phyloP scores from a whole-genome alignment of 2,888 invertebrate species.

The Erebia aethiops region DNA sequence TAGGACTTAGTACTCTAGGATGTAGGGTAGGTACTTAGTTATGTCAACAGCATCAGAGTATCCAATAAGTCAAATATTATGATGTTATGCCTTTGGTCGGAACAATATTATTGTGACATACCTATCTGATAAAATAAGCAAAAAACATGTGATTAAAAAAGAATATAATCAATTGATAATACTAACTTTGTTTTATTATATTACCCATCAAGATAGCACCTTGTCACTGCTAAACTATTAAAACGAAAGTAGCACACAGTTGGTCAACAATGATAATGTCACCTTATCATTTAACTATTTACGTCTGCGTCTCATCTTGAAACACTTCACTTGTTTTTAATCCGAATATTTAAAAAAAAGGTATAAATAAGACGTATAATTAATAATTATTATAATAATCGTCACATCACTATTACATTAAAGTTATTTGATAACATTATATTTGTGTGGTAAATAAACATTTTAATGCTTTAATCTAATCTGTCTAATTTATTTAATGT shows the following conservation, averaged over 20 bases:
- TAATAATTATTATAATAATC: neutral
- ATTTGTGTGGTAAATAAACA: too few species aligned
- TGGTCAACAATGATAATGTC: slow-evolving; percentile 67
- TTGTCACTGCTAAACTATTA: slow-evolving; percentile 58
- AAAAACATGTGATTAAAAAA: slow-evolving; percentile 13
- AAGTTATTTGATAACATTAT: neutral
- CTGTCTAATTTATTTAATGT: too few species aligned
- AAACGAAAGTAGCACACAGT: slow-evolving; percentile 65
- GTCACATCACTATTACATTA: neutral
- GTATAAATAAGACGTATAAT: neutral
- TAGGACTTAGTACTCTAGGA: too few species aligned
- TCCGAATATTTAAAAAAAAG: slow-evolving; percentile 25
- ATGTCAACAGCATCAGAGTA: too few species aligned
- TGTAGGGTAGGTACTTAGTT: too few species aligned
- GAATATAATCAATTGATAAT: slow-evolving; percentile 25
- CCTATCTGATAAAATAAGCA: neutral
- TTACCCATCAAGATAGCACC: slow-evolving; percentile 49
- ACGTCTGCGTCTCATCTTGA: slow-evolving; percentile 71
- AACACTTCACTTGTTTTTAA: slow-evolving; percentile 44
- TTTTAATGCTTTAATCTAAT: too few species aligned
- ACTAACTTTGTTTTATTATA: slow-evolving; percentile 33
- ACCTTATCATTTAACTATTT: slow-evolving; percentile 68
- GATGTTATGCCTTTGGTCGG: too few species aligned
- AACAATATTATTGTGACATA: too few species aligned
- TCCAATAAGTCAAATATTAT: too few species aligned